These are phyloP conservation scores for Tetranychus piercei DNA, from an alignment of 2,888 invertebrate species.

Conservation along the genomic window DNA sequence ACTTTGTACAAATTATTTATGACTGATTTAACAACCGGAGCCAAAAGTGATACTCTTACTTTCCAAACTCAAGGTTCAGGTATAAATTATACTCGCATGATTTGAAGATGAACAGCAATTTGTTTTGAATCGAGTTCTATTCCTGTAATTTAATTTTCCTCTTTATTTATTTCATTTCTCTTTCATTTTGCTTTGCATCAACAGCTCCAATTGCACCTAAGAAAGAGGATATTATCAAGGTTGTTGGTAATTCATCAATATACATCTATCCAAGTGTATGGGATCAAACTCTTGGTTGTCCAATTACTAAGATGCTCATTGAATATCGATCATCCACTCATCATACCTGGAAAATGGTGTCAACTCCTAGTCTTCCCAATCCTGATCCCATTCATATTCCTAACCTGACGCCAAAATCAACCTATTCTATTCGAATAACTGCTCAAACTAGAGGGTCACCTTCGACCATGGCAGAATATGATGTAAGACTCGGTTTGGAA, in stretches of 20 bases:
- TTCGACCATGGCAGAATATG: slow-evolving; percentile 29
- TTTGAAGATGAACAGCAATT: neutral
- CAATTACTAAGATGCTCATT: slow-evolving; percentile 34
- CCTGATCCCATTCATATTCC: slow-evolving; percentile 28
- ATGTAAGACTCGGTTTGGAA: slow-evolving; percentile 22
- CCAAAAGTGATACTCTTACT: slow-evolving; percentile 31
- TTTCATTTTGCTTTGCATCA: slow-evolving; percentile 12
- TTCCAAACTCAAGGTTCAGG: slow-evolving; percentile 35
- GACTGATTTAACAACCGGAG: slow-evolving; percentile 59
- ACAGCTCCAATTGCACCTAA: slow-evolving; percentile 35
- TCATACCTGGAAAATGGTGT: slow-evolving; percentile 25
- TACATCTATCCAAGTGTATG: slow-evolving; percentile 34
- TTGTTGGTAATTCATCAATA: slow-evolving; percentile 34
- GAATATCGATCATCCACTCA: slow-evolving; percentile 30
- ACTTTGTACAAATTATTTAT: slow-evolving; percentile 82
- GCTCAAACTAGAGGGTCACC: slow-evolving; percentile 29
- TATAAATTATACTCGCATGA: slow-evolving; percentile 25
- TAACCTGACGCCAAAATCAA: slow-evolving; percentile 28
- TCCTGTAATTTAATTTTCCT: neutral
- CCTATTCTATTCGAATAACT: slow-evolving; percentile 29
- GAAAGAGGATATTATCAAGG: slow-evolving; percentile 31
- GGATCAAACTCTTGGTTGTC: slow-evolving; percentile 33
- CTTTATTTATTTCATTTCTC: neutral
- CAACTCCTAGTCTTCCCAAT: slow-evolving; percentile 25
- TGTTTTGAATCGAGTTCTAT: neutral